Evolutionary conservation across 92 coral and sea anemone species (phyloP), one percentile per base, ranked within the genome.

Genomic region (Desmophyllum pertusum): DNA sequence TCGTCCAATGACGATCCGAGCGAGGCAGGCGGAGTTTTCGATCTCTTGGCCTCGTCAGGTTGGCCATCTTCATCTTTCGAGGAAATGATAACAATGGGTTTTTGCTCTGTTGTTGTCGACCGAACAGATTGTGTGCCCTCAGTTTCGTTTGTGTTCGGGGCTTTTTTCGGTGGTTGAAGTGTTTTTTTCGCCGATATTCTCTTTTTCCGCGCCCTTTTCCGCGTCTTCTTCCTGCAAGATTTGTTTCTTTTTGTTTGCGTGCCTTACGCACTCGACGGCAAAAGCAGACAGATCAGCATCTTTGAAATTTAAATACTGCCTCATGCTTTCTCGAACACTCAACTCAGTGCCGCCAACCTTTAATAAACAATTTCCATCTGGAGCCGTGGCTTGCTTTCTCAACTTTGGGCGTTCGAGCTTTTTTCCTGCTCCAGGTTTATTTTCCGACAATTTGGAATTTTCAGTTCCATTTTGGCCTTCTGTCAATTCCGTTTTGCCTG

Each of bases 211-310:
- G 35, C 42, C 80, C 17, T 52, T 35, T 40, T 42, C 78, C 41
- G 30, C 70, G 35, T 74, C 76, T 35, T 35, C 81, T 30, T 45
- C 81, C 4, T 66, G 62, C 17, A 8, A 6, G 3, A 8, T 46
- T 36, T 61, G 87, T 84, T 74, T 87, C 89, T 91, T 91, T 52
- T 86, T 87, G 61, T 91, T 89, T 41, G 97, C 97, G 48, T 92
- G 91, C 62, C 90, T 76, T 9, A 93, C 83, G 35, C 97, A 93
- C 65, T 87, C 85, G 70, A 78, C 84, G 0, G 97, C 97, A 83
- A 93, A 93, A 25, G 88, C 97, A 1, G 85, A 61, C 14, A 93
- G 85, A 36, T 88, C 94, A 53, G 83, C 79, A 50, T 93, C 91
- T 30, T 85, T 88, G 69, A 93, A 93, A n/a, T 79, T 81, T 48